phyloP scores from a whole-genome alignment of 2,888 invertebrate species.

The Germaria angustata region DNA sequence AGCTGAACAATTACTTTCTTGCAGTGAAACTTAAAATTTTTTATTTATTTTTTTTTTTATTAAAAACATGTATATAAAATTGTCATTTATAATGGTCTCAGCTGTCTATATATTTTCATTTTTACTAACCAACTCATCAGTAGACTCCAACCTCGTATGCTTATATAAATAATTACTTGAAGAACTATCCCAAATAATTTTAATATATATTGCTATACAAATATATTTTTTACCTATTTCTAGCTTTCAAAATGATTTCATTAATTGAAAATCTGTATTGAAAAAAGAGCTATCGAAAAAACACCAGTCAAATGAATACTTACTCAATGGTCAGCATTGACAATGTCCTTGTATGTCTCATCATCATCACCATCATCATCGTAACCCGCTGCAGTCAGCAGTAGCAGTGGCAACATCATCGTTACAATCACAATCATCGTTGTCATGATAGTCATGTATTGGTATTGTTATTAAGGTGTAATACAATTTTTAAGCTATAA shows the following conservation, averaged over 20 bases:
- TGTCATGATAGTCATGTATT: slow-evolving; percentile 73
- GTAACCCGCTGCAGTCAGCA: background rate
- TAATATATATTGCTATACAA: too few species aligned
- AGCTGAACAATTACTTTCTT: too few species aligned
- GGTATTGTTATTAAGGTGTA: slow-evolving; percentile 79
- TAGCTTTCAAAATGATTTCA: background rate
- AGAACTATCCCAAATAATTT: too few species aligned
- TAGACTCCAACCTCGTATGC: too few species aligned
- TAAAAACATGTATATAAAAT: too few species aligned
- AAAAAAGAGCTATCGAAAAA: background rate
- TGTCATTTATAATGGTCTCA: too few species aligned
- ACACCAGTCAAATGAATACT: slow-evolving; percentile 45
- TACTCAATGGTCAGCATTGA: slow-evolving; percentile 58
- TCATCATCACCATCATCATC: slow-evolving; percentile 42
- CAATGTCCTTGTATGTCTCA: slow-evolving; percentile 59
- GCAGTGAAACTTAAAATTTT: too few species aligned
- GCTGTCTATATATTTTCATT: too few species aligned
- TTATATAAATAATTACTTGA: too few species aligned
- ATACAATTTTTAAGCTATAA: slow-evolving; percentile 78
- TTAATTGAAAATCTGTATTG: background rate
- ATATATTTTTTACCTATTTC: too few species aligned
- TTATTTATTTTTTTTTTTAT: too few species aligned
- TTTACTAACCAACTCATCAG: too few species aligned
- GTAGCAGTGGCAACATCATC: slow-evolving; percentile 22
- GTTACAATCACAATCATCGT: slow-evolving; percentile 56